phyloP scores from a whole-genome alignment of 1,140 invertebrate species.

The Microplitis demolitor region DNA sequence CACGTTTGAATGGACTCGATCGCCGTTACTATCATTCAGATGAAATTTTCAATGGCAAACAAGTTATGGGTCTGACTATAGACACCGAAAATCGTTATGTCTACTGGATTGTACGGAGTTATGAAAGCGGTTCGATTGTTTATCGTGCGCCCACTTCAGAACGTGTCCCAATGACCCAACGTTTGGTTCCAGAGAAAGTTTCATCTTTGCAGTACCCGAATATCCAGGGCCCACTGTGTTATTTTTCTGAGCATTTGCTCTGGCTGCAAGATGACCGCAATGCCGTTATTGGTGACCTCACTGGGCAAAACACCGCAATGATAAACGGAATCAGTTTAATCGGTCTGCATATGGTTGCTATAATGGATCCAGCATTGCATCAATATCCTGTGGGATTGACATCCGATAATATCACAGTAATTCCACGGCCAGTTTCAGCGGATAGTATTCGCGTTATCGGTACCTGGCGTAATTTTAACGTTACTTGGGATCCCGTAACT shows the following conservation, averaged over 20 bases:
- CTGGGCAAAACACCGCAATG: conserved; percentile 75
- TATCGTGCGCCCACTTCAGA: conserved; percentile 71
- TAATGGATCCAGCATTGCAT: conserved; percentile 74
- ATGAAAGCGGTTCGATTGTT: conserved; percentile 72
- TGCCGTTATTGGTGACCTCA: conserved; percentile 78
- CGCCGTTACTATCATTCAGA: conserved; percentile 74
- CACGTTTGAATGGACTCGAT: conserved; percentile 78
- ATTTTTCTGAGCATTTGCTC: conserved; percentile 78
- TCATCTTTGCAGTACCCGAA: conserved; percentile 61
- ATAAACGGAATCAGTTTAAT: conserved; percentile 68
- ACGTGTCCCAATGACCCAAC: conserved; percentile 48
- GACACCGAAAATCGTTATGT: conserved; percentile 75
- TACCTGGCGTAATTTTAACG: conserved; percentile 75
- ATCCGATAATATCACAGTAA: conserved; percentile 66
- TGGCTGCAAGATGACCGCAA: conserved; percentile 80
- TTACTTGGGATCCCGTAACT: conserved; percentile 76
- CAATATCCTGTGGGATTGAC: conserved; percentile 59
- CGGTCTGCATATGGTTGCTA: conserved; percentile 72
- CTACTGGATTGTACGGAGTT: conserved; percentile 80
- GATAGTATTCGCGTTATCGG: conserved; percentile 71
- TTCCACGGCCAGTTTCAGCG: conserved; percentile 70
- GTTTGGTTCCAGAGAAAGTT: conserved; percentile 56
- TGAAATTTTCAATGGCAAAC: conserved; percentile 77
- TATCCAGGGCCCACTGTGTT: conserved; percentile 71
- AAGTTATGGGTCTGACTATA: conserved; percentile 82